phyloP scores from a whole-genome alignment of 2,888 invertebrate species.

The Elmis aenea region DNA sequence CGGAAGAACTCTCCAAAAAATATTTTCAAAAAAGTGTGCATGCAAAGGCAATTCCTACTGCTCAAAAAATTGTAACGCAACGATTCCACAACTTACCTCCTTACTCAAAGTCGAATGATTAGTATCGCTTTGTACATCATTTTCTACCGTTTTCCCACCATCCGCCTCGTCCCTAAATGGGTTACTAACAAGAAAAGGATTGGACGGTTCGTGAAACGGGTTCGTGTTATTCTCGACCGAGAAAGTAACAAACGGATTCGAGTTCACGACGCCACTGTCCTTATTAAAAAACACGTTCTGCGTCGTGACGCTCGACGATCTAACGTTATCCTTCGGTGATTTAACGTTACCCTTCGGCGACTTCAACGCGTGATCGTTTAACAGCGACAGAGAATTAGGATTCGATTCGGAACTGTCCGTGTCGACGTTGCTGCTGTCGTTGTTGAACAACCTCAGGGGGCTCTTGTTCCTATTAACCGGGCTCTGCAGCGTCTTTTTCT shows the following conservation, averaged over 20 bases:
- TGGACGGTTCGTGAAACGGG: conserved; percentile 48
- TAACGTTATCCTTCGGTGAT: conserved; percentile 9
- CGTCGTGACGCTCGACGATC: conserved; percentile 11
- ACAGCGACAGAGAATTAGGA: conserved; percentile 10
- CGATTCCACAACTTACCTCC: conserved; percentile 29
- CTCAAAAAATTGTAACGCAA: too few relatives aligned
- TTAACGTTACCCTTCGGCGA: conserved; percentile 23
- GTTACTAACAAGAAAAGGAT: conserved; percentile 44
- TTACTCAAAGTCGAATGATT: conserved; percentile 18
- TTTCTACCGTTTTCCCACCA: conserved; percentile 32
- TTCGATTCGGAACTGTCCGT: conserved; percentile 14
- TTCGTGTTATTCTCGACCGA: conserved; percentile 40
- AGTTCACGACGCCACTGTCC: conserved; percentile 17
- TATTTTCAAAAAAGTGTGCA: too few relatives aligned
- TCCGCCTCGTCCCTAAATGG: conserved; percentile 38
- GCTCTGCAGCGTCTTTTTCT: conserved; percentile 35
- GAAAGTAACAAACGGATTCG: conserved; percentile 39
- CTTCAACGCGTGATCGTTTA: conserved; percentile 12
- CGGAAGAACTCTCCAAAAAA: too few relatives aligned
- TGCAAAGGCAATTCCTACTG: conserved; percentile 18
- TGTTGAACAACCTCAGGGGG: conserved; percentile 29
- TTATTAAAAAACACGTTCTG: conserved; percentile 8
- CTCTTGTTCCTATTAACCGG: conserved; percentile 24
- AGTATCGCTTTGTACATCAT: conserved; percentile 5
- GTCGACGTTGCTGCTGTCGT: conserved; percentile 15